Evolutionary conservation across 1,140 invertebrate genomes (phyloP).

Genomic region (Liolophura sinensis): DNA sequence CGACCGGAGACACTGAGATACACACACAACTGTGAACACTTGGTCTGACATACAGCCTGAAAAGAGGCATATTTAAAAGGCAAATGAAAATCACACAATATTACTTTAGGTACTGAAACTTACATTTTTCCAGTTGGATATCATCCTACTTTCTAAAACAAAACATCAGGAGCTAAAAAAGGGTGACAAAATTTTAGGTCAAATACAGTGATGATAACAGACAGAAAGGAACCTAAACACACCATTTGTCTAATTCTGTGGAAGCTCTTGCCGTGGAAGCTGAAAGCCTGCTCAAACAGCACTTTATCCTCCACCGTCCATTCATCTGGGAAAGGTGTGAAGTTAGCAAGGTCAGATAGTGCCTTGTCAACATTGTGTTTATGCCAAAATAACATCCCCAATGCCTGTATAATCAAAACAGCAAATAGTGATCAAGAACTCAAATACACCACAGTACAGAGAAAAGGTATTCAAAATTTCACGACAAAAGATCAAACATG

Average conservation of each 20-base stretch:
- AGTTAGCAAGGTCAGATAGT: conserved; percentile 91
- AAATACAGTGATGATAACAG: background rate
- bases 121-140: conserved; percentile 6
- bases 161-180: background rate
- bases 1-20: too few relatives aligned
- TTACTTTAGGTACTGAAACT: background rate
- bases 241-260: conserved; percentile 97
- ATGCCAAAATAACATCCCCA: conserved; percentile 98
- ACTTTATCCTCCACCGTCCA: conserved; percentile 99
- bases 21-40: too few relatives aligned
- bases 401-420: conserved; percentile 62
- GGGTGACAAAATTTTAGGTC: background rate
- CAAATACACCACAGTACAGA: conserved; percentile 1
- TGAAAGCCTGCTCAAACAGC: conserved; percentile 96
- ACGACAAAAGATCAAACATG: background rate
- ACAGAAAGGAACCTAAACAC: conserved; percentile 39
- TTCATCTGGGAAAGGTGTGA: conserved; percentile 96
- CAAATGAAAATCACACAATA: too few relatives aligned
- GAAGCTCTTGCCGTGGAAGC: conserved; percentile 98
- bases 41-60: too few relatives aligned
- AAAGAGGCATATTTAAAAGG: too few relatives aligned
- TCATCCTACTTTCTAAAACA: background rate
- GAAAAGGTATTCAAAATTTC: background rate
- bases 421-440: conserved; percentile 3
- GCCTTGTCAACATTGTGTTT: conserved; percentile 94